Evolutionary conservation across 2,888 invertebrate genomes (phyloP), one percentile per base, ranked within the genome.

Genomic region (Acronicta psi): DNA sequence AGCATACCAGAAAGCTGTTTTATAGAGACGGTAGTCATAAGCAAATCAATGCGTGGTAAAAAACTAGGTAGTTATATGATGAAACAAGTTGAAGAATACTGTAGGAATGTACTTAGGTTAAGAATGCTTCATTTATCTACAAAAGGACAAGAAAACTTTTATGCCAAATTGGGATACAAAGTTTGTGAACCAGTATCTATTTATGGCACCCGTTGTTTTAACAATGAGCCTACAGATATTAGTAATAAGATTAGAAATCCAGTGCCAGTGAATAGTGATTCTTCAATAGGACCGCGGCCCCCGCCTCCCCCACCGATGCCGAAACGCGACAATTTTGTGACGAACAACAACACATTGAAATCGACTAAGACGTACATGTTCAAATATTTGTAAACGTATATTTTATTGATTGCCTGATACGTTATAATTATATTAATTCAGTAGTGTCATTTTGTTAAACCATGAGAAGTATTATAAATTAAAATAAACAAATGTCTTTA

Each of bases 1-100:
- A 95, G 95, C 76, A 95, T 96, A 75, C 95, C 93, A 65, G 94
- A 96, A 64, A 96, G 96, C 68, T 97, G 97, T 88, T 97, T 97
- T 82, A 93, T 98, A 54, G 97, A 98, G 93, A 96, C 97, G 38
- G 97, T 98, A 72, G 96, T 98, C 14, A 97, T 98, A 80, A 95
- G 95, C 71, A 96, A 95, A 86, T 88, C 91, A 16, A 94, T 96
- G 79, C 95, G 98, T 71, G 97, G 97, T 11, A 95, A 96, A 87
- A 97, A 97, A 73, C 94, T 97, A 68, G 98, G 98, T 17, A 96
- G 96, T 76, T 94, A 95, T 80, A 91, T 98, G 37, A 96, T 98
- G 96, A 94, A 91, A 59, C 95, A 96, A 82, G 95, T 96, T 8
- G 98, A 98, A 91, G 95, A 96, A 67, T 97, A 97, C 84, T 96